These are phyloP conservation scores for Syngnathoides biaculeatus DNA, from an alignment of 2,113 vertebrate species.

Conservation along the genomic window DNA sequence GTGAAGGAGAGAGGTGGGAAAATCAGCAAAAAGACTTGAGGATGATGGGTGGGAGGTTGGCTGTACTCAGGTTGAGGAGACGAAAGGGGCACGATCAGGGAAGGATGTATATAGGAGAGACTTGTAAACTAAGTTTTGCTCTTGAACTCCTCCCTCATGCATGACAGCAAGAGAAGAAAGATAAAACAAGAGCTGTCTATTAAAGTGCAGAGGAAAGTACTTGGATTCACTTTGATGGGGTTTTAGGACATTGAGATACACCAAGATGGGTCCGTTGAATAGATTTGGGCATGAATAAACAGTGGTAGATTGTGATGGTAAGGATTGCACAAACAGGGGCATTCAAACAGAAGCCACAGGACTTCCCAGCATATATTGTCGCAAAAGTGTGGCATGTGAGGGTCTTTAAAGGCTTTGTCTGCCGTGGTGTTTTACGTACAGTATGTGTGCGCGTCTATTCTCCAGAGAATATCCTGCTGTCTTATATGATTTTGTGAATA, in stretches of 20 bases:
- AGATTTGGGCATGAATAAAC: conserved; percentile 18
- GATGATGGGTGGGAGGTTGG: conserved; percentile 36
- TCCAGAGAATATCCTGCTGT: conserved; percentile 31
- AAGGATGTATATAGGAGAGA: conserved; percentile 26
- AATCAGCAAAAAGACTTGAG: conserved; percentile 21
- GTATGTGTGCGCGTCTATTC: conserved; percentile 15
- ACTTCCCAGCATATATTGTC: background rate
- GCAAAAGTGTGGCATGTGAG: conserved; percentile 15
- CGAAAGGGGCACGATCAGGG: conserved; percentile 21
- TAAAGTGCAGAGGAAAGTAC: conserved; percentile 34
- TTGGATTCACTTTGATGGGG: conserved; percentile 39
- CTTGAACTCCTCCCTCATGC: conserved; percentile 32
- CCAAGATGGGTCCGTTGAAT: conserved; percentile 23
- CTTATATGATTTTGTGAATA: conserved; percentile 46
- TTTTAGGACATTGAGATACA: conserved; percentile 29
- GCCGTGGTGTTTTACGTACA: conserved; percentile 7
- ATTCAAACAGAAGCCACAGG: conserved; percentile 23
- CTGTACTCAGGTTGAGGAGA: conserved; percentile 22
- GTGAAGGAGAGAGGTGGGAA: conserved; percentile 44
- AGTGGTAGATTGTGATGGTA: conserved; percentile 8
- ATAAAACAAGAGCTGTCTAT: conserved; percentile 28
- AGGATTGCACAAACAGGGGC: conserved; percentile 26
- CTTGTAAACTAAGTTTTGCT: conserved; percentile 19
- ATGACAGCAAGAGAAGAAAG: conserved; percentile 24
- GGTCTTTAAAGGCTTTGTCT: conserved; percentile 6